A percentile compares a stretch with the other conserved stretches of the same genome.
These are phyloP conservation scores for Yoshiicerus persimilis DNA, from an alignment of 1,140 invertebrate species.

Conservation along the genomic window DNA sequence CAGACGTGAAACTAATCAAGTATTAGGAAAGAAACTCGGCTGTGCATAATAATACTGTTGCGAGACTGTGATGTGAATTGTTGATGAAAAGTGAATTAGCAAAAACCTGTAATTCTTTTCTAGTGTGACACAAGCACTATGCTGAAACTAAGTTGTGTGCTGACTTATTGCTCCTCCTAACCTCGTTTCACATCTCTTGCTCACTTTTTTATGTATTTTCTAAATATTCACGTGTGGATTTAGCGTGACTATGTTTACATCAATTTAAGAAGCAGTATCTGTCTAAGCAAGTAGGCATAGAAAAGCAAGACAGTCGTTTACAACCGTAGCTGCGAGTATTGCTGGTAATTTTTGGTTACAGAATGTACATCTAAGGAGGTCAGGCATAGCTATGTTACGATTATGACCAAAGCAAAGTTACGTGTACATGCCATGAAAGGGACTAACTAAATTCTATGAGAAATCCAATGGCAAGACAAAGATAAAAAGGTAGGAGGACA, in stretches of 20 bases:
- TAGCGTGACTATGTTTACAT: not conserved
- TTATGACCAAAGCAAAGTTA: not conserved
- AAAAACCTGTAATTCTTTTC: not conserved
- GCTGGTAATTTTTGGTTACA: not conserved
- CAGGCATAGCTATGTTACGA: not conserved
- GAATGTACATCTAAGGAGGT: not conserved
- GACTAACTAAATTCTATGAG: not conserved
- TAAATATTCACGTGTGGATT: not conserved
- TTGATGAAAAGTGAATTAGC: not conserved
- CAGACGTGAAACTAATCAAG: not conserved
- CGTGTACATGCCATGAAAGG: not conserved
- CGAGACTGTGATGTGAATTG: not conserved
- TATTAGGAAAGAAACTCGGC: not conserved
- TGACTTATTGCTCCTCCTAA: not conserved
- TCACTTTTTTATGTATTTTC: not conserved
- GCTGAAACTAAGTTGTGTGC: too few relatives aligned
- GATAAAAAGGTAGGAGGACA: slow-evolving; percentile 15
- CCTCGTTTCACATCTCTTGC: not conserved
- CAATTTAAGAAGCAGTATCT: not conserved
- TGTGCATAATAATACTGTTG: not conserved
- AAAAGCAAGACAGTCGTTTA: not conserved
- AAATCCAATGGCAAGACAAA: not conserved
- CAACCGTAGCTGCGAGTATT: not conserved
- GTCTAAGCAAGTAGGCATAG: not conserved
- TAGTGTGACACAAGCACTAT: too few relatives aligned